phyloP scores from a whole-genome alignment of 2,113 vertebrate species.

The Cyanistes caeruleus region DNA sequence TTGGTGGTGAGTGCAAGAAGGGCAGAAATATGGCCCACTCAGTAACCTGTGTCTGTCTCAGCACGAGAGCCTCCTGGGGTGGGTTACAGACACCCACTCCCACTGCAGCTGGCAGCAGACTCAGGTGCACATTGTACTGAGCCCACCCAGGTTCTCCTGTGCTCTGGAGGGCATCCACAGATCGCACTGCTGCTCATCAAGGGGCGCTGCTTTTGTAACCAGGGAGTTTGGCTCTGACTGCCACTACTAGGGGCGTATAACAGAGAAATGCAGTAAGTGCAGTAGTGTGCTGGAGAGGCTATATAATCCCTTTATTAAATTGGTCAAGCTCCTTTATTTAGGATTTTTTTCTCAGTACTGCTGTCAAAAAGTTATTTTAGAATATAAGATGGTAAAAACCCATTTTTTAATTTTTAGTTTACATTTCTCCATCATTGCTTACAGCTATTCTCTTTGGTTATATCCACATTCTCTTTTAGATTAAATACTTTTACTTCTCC shows the following conservation, averaged over 20 bases:
- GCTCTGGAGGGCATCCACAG: neutral
- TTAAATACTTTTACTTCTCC: slow-evolving; percentile 14
- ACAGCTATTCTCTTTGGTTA: neutral
- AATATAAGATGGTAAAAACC: neutral
- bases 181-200: accelerated
- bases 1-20: neutral
- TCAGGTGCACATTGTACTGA: accelerated
- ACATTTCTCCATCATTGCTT: neutral
- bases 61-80: accelerated
- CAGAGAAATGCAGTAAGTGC: neutral
- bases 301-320: neutral
- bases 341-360: neutral
- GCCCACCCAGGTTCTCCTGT: accelerated
- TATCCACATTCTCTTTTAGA: neutral
- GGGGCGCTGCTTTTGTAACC: neutral
- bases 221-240: neutral
- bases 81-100: neutral
- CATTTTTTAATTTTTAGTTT: neutral
- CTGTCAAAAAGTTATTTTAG: neutral
- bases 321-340: slow-evolving; percentile 1
- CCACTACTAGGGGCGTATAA: neutral
- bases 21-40: accelerated
- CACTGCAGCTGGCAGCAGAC: neutral
- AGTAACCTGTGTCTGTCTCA: neutral
- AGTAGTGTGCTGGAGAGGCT: neutral